Evolutionary conservation across 2,888 invertebrate genomes (phyloP).

Genomic region (Ptilodon capucinus): DNA sequence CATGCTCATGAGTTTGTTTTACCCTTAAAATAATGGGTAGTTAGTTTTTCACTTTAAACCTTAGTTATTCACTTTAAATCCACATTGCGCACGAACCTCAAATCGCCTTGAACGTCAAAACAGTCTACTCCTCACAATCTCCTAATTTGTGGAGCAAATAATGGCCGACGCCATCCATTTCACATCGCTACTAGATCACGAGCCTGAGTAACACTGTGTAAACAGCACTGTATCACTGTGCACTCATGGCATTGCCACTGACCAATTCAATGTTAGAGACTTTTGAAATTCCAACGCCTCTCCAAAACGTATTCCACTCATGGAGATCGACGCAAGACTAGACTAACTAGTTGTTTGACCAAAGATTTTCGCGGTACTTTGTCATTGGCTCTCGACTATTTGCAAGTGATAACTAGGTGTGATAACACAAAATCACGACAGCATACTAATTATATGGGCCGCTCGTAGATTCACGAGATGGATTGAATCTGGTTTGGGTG

Average conservation of each 20-base stretch:
- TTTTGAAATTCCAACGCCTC: neutral
- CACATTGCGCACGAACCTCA: slow-evolving; percentile 13
- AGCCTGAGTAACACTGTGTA: too few species aligned
- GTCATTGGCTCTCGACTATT: slow-evolving; percentile 46
- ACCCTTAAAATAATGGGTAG: too few species aligned
- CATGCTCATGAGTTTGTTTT: too few species aligned
- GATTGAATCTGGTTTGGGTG: neutral
- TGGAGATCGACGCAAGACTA: slow-evolving; percentile 19
- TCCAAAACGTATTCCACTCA: slow-evolving; percentile 15
- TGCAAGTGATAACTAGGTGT: slow-evolving; percentile 52
- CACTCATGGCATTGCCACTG: neutral
- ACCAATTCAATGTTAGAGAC: neutral
- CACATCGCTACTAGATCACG: neutral
- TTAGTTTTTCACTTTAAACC: too few species aligned
- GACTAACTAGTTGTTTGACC: slow-evolving; percentile 28
- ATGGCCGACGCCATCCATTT: slow-evolving; percentile 6
- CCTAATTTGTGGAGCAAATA: slow-evolving; percentile 33
- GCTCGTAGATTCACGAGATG: neutral
- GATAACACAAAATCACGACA: slow-evolving; percentile 45
- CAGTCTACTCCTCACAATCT: slow-evolving; percentile 14
- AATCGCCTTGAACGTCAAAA: slow-evolving; percentile 12
- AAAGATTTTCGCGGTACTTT: slow-evolving; percentile 38
- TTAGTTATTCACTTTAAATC: neutral
- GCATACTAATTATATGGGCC: slow-evolving; percentile 28
- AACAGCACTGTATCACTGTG: neutral